A percentile compares a stretch with the other conserved stretches of the same genome.
These are phyloP conservation scores for Melitaea cinxia DNA, from an alignment of 1,140 invertebrate genomes.

Conservation along the genomic window DNA sequence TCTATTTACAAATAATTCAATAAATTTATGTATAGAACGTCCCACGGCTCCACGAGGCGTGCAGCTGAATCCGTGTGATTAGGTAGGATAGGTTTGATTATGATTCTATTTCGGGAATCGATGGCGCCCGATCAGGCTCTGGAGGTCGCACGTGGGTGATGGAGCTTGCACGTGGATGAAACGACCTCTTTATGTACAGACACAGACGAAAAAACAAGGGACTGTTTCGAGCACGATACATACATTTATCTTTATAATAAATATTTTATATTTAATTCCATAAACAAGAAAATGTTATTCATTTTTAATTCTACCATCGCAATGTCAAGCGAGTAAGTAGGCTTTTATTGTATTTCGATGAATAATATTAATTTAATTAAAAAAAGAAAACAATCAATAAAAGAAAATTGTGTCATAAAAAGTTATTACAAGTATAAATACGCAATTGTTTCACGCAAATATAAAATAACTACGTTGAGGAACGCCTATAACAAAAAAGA, in stretches of 20 bases:
- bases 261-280: too few relatives aligned
- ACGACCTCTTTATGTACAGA: constrained; percentile 22
- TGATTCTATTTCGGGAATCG: constrained; percentile 40
- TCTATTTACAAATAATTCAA: constrained; percentile 8
- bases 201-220: not conserved
- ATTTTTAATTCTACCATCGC: too few relatives aligned
- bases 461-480: too few relatives aligned
- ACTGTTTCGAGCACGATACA: not conserved
- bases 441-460: too few relatives aligned
- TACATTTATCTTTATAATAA: not conserved
- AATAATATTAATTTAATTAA: too few relatives aligned
- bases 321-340: too few relatives aligned
- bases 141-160: constrained; percentile 42
- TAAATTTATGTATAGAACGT: constrained; percentile 18
- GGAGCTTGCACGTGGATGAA: constrained; percentile 37
- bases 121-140: constrained; percentile 32
- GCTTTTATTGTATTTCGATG: too few relatives aligned
- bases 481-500: too few relatives aligned
- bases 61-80: constrained; percentile 31
- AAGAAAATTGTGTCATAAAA: too few relatives aligned
- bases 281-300: too few relatives aligned
- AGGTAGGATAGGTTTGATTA: constrained; percentile 34
- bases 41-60: constrained; percentile 11
- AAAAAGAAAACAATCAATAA: too few relatives aligned
- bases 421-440: too few relatives aligned